Evolutionary conservation across 2,113 vertebrate species (phyloP), one percentile per base, ranked within the genome.

Genomic region (Picathartes gymnocephalus): DNA sequence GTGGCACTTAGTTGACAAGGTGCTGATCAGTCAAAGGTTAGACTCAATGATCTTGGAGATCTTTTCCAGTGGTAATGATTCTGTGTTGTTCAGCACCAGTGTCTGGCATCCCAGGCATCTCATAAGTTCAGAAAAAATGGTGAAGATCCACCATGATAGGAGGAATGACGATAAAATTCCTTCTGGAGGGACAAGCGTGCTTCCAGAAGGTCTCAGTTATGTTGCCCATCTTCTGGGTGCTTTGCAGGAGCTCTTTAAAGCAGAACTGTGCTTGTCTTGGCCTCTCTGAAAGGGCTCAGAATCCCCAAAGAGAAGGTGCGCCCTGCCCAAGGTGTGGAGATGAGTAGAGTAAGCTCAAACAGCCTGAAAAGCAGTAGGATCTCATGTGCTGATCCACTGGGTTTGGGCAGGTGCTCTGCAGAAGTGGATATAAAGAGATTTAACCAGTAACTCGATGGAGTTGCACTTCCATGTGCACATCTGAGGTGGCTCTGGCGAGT

Each of bases 141-240:
- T 66, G 47, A 50, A 60, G 45, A 61, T n/a, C 9, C 8, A 37
- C 24, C 5, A 0, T 18, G 28, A n/a, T 4, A 33, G 37, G 37
- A 70, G 24, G 56, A 70, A 51, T 13, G 21, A 77, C 70, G 31
- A 33, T 74, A n/a, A 33, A 77, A 58, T 65, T 45, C 30, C 13
- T 66, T 66, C 10, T 74, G 19, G 19, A 66, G 35, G 13, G 33
- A 19, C 0, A 2, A 15, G 7, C 0, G 0, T 53, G 48, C 30
- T 86, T 68, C 68, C 24, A 16, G 51, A 73, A 84, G 31, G 22
- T 60, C 23, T 87, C 0, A 0, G 12, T 81, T 47, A 57, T 5
- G 0, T 74, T 47, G 2, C 28, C 21, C 15, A 0, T 85, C 39
- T 13, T 64, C 48, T 81, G 39, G 12, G 47, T 87, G 57, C 35